These are phyloP conservation scores for Brachyalestes nurse DNA, from an alignment of 2,797 vertebrate genomes.

Conservation along the genomic window DNA sequence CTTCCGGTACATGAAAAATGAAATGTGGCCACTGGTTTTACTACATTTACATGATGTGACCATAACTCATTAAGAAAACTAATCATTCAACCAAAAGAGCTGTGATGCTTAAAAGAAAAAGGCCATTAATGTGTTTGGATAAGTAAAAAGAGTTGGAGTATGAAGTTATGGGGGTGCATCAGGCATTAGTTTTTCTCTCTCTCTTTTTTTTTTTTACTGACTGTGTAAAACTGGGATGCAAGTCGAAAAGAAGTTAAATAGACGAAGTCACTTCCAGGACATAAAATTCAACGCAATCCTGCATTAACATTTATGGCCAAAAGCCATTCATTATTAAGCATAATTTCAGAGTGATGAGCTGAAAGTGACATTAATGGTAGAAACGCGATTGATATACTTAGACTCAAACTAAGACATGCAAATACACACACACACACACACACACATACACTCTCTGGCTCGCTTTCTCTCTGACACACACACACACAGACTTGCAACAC, in stretches of 20 bases:
- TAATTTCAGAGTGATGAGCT: constrained; percentile 85
- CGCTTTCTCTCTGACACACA: not conserved
- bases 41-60: constrained; percentile 56
- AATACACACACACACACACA: constrained; percentile 15
- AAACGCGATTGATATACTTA: constrained; percentile 73
- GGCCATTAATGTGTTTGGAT: constrained; percentile 45
- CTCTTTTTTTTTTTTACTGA: constrained; percentile 48
- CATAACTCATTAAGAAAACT: constrained; percentile 53
- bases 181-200: constrained; percentile 42
- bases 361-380: constrained; percentile 87
- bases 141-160: constrained; percentile 71
- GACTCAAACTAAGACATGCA: constrained; percentile 56
- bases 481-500: constrained; percentile 14
- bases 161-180: constrained; percentile 60
- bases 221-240: constrained; percentile 63
- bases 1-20: constrained; percentile 29
- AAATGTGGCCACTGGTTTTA: constrained; percentile 19
- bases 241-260: constrained; percentile 76
- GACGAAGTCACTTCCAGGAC: constrained; percentile 77
- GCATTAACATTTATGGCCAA: constrained; percentile 85
- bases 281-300: constrained; percentile 78
- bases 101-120: not conserved
- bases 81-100: constrained; percentile 14
- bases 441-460: not conserved
- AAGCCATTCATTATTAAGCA: constrained; percentile 85